Evolutionary conservation across 2,113 vertebrate species (phyloP).

Genomic region (Mugil cephalus): DNA sequence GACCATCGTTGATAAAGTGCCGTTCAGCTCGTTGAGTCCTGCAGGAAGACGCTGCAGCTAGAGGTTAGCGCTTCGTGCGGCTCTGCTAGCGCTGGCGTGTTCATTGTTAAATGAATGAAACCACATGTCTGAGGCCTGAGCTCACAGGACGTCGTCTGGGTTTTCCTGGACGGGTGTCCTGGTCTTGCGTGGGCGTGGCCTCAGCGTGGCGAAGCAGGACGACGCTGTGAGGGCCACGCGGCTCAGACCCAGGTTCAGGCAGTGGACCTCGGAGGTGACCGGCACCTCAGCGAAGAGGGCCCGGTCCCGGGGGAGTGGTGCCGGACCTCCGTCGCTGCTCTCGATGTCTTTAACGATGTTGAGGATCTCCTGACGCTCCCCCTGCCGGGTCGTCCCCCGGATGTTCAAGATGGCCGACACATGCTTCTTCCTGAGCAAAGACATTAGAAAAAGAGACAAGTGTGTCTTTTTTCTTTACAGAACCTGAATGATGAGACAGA

Average conservation of each 20-base stretch:
- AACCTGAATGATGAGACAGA: neutral
- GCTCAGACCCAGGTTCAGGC: slow-evolving; percentile 85
- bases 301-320: slow-evolving; percentile 69
- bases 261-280: slow-evolving; percentile 85
- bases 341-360: slow-evolving; percentile 89
- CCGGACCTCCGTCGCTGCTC: slow-evolving; percentile 55
- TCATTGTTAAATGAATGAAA: too few species aligned
- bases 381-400: slow-evolving; percentile 84
- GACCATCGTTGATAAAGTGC: neutral
- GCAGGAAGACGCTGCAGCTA: neutral
- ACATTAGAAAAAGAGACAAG: neutral
- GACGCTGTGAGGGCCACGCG: slow-evolving; percentile 81
- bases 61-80: neutral
- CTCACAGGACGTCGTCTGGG: slow-evolving; percentile 71
- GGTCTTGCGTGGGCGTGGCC: slow-evolving; percentile 62
- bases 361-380: slow-evolving; percentile 89
- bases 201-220: slow-evolving; percentile 77
- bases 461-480: too few species aligned
- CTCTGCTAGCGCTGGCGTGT: too few species aligned
- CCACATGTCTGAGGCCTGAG: too few species aligned
- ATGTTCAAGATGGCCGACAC: slow-evolving; percentile 90
- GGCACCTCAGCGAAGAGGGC: slow-evolving; percentile 89
- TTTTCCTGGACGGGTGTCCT: slow-evolving; percentile 61
- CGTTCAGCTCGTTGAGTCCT: slow-evolving; percentile 2
- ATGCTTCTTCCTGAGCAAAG: slow-evolving; percentile 85